Conservation (phyloP, 2,113 vertebrate species). For the Hyperopisus bebe region DNA sequence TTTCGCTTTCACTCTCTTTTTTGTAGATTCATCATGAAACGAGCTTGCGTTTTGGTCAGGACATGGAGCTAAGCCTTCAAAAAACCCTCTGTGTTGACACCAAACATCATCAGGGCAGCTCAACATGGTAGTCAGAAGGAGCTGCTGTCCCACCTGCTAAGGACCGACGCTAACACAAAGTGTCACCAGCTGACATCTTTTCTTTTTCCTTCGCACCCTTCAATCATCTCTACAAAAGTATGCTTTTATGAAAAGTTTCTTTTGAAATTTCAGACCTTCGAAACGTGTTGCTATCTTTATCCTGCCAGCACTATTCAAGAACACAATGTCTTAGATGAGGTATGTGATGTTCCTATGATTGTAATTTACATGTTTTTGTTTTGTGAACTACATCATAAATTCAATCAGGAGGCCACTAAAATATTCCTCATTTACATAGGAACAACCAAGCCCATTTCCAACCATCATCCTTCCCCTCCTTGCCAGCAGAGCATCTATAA, state of each 20-base stretch:
- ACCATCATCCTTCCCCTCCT: not conserved
- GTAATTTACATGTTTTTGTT: not conserved
- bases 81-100: too few relatives aligned
- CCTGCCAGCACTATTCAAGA: not conserved
- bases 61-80: too few relatives aligned
- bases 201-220: not conserved
- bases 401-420: not conserved
- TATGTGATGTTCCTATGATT: not conserved
- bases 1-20: not conserved
- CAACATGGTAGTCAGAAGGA: too few relatives aligned
- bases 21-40: not conserved
- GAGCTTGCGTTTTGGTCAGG: too few relatives aligned
- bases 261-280: not conserved
- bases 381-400: not conserved
- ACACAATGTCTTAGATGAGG: not conserved
- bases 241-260: not conserved
- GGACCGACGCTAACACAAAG: not conserved
- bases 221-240: not conserved
- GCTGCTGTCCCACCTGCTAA: not conserved
- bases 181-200: not conserved
- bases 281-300: not conserved
- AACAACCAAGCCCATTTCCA: not conserved
- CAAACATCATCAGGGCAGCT: too few relatives aligned
- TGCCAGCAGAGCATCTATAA: not conserved
- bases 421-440: not conserved